Conservation (phyloP, 1,140 invertebrate genomes). For the Hyposmocoma kahamanoa region DNA sequence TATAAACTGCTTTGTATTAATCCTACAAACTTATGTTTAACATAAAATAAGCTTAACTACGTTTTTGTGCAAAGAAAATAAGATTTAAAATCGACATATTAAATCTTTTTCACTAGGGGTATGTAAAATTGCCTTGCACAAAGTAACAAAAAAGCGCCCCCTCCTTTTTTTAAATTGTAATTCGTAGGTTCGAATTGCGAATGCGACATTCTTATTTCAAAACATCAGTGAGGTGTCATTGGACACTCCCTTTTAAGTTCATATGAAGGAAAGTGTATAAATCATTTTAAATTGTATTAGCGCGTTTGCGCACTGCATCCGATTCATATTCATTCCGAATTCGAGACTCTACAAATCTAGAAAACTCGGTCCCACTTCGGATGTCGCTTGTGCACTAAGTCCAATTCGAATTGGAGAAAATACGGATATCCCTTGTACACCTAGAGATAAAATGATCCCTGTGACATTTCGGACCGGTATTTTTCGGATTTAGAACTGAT, state of each 20-base stretch:
- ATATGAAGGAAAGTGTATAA: constrained; percentile 31
- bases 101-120: neutral
- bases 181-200: constrained; percentile 70
- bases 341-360: neutral
- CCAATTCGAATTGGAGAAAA: neutral
- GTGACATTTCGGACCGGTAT: too few species aligned
- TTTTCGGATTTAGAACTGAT: too few species aligned
- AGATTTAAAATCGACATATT: constrained; percentile 18
- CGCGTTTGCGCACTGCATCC: neutral
- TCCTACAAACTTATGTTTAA: constrained; percentile 33
- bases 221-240: constrained; percentile 69
- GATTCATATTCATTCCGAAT: neutral
- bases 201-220: constrained; percentile 70
- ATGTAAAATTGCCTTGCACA: too few species aligned
- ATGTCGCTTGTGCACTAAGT: neutral
- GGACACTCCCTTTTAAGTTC: constrained; percentile 53
- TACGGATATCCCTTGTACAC: neutral
- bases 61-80: too few species aligned
- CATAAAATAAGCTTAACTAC: too few species aligned
- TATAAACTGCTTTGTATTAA: constrained; percentile 71
- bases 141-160: constrained; percentile 58
- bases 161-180: constrained; percentile 67
- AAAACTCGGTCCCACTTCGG: too few species aligned
- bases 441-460: too few species aligned
- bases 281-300: neutral